Evolutionary conservation across 1,140 invertebrate species (phyloP), one percentile per base, ranked within the genome.

Genomic region (Adelges cooleyi): DNA sequence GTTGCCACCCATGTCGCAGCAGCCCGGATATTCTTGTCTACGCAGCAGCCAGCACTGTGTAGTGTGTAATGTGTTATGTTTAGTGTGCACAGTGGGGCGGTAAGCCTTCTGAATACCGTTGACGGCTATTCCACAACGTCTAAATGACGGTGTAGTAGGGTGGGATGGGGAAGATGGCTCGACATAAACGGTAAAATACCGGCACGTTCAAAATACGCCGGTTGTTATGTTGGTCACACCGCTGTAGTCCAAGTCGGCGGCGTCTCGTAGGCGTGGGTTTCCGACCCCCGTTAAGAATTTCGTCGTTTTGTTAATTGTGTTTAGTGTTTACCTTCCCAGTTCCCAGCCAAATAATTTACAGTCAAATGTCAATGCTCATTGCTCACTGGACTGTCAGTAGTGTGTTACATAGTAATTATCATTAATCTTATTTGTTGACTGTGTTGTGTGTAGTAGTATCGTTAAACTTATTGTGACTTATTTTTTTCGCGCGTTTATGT

Each of bases 201-300:
- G 29, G 29, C 29, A 33, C 11, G 11, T 33, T 33, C 5, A 6
- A 11, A 33, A 33, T 33, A 33, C 11, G 29, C 29, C 29, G 29
- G 29, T 11, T 33, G 29, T 33, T 33, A n/a, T 44, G 40, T 62
- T 62, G 42, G 56, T 48, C 27, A 48, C 40, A 62, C 56, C 18
- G 42, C 29, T 6, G 29, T 10, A 25, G 20, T 48, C 40, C 10
- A 48, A 33, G 29, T 33, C 29, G 29, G 29, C 56, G 56, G 56
- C 56, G 42, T 62, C 56, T 22, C 42, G 25, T 33, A 48, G 56
- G 56, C 56, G 56, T 62, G 56, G 56, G 56, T 46, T 62, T 48
- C 11, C 42, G 56, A 48, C 56, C 56, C 42, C 56, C 42, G 42
- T 62, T 62, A 62, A 46, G 42, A 62, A 23, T 62, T 46, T 62